Conservation (phyloP, 2,113 vertebrate genomes). For the Rynchops niger region DNA sequence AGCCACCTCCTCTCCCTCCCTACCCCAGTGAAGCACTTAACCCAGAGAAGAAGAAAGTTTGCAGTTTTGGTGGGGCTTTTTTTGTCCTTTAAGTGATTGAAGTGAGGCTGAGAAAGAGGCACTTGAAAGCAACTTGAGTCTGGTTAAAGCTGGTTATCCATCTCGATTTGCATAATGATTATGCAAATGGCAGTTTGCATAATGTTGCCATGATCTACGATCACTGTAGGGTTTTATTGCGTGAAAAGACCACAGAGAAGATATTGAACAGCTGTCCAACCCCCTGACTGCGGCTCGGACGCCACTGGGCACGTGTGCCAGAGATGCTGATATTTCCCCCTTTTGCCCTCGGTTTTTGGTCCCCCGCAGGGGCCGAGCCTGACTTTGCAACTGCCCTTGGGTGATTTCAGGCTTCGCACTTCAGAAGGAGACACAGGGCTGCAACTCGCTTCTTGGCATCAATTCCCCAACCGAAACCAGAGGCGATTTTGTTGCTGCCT, state of each 20-base stretch:
- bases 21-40: not conserved
- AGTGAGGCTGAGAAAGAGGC: not conserved
- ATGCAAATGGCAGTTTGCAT: constrained; percentile 2
- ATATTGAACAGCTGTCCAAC: not conserved
- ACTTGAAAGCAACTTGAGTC: constrained; percentile 38
- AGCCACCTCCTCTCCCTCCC: not conserved
- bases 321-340: not conserved
- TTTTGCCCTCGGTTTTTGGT: accelerated
- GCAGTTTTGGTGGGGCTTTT: not conserved
- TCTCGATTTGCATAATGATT: constrained; percentile 61
- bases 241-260: not conserved
- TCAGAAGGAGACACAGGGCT: not conserved
- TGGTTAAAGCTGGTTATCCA: constrained; percentile 60
- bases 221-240: not conserved
- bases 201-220: constrained; percentile 3
- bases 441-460: not conserved
- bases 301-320: accelerated
- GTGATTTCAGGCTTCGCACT: not conserved
- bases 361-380: not conserved
- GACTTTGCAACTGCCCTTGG: not conserved
- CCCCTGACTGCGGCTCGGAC: accelerated
- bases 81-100: not conserved
- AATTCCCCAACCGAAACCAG: accelerated
- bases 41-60: not conserved
- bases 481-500: not conserved